Percentiles rank a stretch among this genome's conserved stretches.
Evolutionary conservation across 2,113 vertebrate species (phyloP).

Genomic region (Alethe diademata): DNA sequence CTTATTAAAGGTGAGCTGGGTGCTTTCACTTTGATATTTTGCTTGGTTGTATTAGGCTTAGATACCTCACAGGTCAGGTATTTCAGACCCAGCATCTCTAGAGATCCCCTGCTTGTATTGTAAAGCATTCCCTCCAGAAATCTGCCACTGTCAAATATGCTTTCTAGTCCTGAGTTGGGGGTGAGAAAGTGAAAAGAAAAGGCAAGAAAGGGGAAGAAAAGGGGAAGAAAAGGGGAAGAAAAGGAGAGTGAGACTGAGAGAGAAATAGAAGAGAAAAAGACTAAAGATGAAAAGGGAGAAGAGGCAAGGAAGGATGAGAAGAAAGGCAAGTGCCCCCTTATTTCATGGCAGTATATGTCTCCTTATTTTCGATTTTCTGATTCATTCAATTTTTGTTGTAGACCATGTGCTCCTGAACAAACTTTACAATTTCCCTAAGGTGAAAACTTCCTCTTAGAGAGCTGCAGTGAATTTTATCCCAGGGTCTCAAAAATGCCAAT

Average conservation of each 20-base stretch:
- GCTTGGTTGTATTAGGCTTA: constrained; percentile 22
- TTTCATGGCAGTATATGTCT: neutral
- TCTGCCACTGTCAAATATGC: neutral
- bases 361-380: neutral
- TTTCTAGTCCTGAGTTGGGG: neutral
- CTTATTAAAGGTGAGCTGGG: constrained; percentile 58
- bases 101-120: constrained; percentile 10
- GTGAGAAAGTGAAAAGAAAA: neutral
- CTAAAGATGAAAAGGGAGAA: neutral
- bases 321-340: neutral
- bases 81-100: neutral
- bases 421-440: constrained; percentile 9
- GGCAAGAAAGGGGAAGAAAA: neutral
- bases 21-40: constrained; percentile 32
- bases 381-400: neutral
- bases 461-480: constrained; percentile 46
- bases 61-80: constrained; percentile 25
- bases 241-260: neutral
- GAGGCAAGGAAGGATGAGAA: neutral
- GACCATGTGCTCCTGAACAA: neutral
- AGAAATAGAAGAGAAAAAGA: neutral
- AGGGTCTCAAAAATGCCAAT: constrained; percentile 68
- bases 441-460: constrained; percentile 40
- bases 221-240: neutral
- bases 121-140: constrained; percentile 27